A percentile compares a stretch with the other conserved stretches of the same genome.
Conservation (phyloP, 2,888 invertebrate species). For the Epistrophella euchroma region DNA sequence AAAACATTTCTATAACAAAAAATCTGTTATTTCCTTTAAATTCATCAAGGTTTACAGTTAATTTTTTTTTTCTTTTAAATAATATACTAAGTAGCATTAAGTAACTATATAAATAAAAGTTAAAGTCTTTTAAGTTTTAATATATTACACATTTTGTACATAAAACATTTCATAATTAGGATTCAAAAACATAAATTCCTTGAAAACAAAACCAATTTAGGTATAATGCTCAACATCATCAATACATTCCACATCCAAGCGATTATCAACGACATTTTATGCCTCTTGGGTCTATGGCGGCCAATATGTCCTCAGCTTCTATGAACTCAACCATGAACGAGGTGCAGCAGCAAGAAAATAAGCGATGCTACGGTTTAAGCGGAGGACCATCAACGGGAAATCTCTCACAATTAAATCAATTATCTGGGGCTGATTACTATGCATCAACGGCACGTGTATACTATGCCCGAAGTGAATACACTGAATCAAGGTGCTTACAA, state of each 20-base stretch:
- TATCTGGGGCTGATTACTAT: constrained; percentile 72
- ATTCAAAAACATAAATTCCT: constrained; percentile 55
- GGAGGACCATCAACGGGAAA: constrained; percentile 78
- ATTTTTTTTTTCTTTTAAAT: not conserved
- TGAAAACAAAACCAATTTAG: constrained; percentile 78
- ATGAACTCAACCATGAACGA: constrained; percentile 72
- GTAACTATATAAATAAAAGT: not conserved
- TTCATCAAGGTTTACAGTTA: constrained; percentile 18
- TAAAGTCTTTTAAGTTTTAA: not conserved
- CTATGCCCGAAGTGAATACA: constrained; percentile 81
- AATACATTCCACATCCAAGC: constrained; percentile 83
- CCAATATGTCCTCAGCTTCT: constrained; percentile 53
- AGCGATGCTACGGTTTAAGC: constrained; percentile 67
- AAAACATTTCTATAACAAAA: constrained; percentile 35
- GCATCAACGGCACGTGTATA: constrained; percentile 77
- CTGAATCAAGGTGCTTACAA: constrained; percentile 81
- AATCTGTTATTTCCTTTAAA: constrained; percentile 43
- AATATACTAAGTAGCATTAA: not conserved
- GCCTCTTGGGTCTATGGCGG: constrained; percentile 58
- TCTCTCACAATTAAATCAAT: constrained; percentile 78
- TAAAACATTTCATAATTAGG: constrained; percentile 27
- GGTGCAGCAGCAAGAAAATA: constrained; percentile 77
- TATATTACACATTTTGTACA: constrained; percentile 44
- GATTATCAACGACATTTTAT: constrained; percentile 82
- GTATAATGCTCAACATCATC: constrained; percentile 81